Evolutionary conservation across 2,113 vertebrate species (phyloP), one percentile per base, ranked within the genome.

Genomic region (Oophaga pumilio): DNA sequence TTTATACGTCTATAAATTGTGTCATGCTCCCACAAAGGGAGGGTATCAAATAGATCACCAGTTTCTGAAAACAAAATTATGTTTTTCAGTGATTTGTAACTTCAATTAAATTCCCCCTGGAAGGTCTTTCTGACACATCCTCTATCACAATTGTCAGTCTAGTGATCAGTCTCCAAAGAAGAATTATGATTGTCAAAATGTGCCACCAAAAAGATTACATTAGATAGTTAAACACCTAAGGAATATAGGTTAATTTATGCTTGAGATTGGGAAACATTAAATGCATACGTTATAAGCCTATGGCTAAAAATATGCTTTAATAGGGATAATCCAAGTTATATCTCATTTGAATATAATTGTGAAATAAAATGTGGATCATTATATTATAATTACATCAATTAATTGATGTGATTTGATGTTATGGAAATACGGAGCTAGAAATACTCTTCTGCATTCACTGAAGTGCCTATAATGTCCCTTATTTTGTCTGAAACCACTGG

Each of bases 81-180:
- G 86, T 81, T 77, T 88, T 88, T 59, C 59, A 66, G 66, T 76
- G 81, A 88, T 88, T 88, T 83, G 87, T 84, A 68, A 81, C 81
- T 84, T 88, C 81, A 88, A 84, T 88, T 88, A 83, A 88, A 84
- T 82, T 56, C 43, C 73, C 79, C 62, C 80, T 84, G 73, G 80
- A 77, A 84, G 59, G 71, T 73, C 57, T 82, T 84, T 84, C 76
- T 84, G 81, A 88, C 71, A 77, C 43, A 84, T 77, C 49, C n/a
- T 83, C 49, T 76, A 77, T 83, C 80, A 77, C 71, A 76, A 68
- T 57, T 83, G 71, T 77, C 71, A 76, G 59, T 53, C 69, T 77
- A 83, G 71, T 62, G 43, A 73, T 83, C 79, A 88, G 81, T 68
- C 71, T 69, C 81, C 43, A 53, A 83, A 83, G 81, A 69, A 62